Evolutionary conservation across 2,113 vertebrate genomes (phyloP), one percentile per base, ranked within the genome.

Genomic region (Myrmecobius fasciatus): DNA sequence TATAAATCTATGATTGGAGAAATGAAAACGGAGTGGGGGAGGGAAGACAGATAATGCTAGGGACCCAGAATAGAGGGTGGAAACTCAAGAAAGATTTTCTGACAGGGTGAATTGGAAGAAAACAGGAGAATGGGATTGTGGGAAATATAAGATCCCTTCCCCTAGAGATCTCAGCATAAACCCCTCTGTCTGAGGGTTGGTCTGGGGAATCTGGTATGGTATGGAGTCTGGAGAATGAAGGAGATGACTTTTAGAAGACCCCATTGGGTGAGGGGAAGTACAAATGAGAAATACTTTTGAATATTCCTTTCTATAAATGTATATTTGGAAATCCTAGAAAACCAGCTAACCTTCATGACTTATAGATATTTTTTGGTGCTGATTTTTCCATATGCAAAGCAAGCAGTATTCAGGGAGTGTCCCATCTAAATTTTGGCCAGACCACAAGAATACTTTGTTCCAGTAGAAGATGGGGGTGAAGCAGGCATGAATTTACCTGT

Each of bases 21-120:
- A 53, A 22, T 53, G 20, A 53, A n/a, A n/a, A 53, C 0, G 3
- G 52, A 24, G 53, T 54, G 4, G 25, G 2, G 8, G 53, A 54
- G 52, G 14, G 52, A 20, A 53, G 52, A 8, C 22, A 20, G 17
- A 3, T 17, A 53, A 53, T 17, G 17, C 31, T 67, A 67, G 60
- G 31, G 60, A n/a, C 11, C 14, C 60, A 53, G 17, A 53, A 2
- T 5, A 25, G 67, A 75, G 67, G 36, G 20, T 4, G n/a, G 22
- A 43, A 26, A 83, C 48, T 91, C 36, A 90, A 92, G 25, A n/a
- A 95, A 94, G 52, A 75, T 91, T 89, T 93, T n/a, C n/a, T 46
- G 51, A 56, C 9, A 4, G 51, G 24, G 3, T 0, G 47, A 56
- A 92, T 1, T 46, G n/a, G 7, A 20, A 10, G 43, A 36, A 31